Base-by-base conservation (phyloP, 2,113 vertebrate species). In the Chaetodon trifascialis region DNA sequence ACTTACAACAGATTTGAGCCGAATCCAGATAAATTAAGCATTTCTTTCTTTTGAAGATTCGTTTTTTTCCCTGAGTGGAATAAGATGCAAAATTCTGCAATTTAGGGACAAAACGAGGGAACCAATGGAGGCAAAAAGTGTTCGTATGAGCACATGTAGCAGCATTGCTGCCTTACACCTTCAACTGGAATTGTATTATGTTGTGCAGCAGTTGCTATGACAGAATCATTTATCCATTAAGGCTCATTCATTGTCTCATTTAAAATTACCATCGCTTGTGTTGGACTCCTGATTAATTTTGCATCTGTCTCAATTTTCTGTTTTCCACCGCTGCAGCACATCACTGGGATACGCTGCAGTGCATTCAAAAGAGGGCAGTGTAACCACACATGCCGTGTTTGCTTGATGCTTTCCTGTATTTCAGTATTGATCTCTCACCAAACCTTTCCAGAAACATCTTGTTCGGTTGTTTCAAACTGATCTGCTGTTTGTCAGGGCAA, bases 291-390 rank as follows among this genome's bases (percentile, higher is more conserved):
- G 7, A 51, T 69, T 21, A 34, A 49, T 56, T 60, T 77, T 36
- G 36, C 21, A 69, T 55, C 4, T 7, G 0, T 55, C 21, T 63
- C 9, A 34, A 23, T 8, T 62, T 55, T 56, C 8, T 71, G 7
- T 80, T 67, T 83, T 60, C 15, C 56, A n/a, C 44, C 30, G 23
- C 67, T 76, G 46, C 64, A 49, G 63, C 66, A 59, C 58, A 38
- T 74, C 17, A 21, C 19, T 2, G 15, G 47, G 56, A 80, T 40
- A 52, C 82, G 47, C 60, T 80, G 84, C 81, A 42, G 73, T 72
- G 79, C 75, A 80, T 83, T 91, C 91, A 90, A 92, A 89, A 90
- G 91, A 92, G 90, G 91, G 91, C 90, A 93, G 92, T 92, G 86
- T 92, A 88, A 82, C 44, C 90, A 91, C 91, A 89, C 85, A 86